Base-by-base conservation (phyloP, 2,888 invertebrate genomes). In the Mythimna vitellina region DNA sequence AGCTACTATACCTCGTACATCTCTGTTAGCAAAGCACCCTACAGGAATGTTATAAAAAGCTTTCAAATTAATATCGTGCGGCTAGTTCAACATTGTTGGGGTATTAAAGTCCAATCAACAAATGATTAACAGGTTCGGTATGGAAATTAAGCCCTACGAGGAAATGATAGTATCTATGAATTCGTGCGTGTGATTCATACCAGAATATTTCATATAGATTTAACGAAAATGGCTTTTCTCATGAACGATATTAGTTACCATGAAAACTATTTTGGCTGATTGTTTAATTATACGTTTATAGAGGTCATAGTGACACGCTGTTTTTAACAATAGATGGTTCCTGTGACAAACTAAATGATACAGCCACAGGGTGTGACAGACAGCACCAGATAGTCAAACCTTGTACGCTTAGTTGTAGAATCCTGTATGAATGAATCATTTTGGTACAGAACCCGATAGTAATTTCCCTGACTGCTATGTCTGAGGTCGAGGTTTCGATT, bases 51-150 rank as follows among this genome's bases (percentile, higher is more conserved):
- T 75, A 54, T 10, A 32, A 54, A 29, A 66, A 76, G 53, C 53
- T 54, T 38, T n/a, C 14, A 38, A 63, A 73, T 64, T 54, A 73
- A 73, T 79, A 60, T 25, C 38, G 29, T 35, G 63, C 22, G 29
- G 73, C 29, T 38, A 51, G 61, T 22, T 9, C 25, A 22, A 63
- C n/a, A 32, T 62, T n/a, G 20, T 42, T 10, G 38, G 46, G 63
- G 12, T 54, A 79, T 60, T 60, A 79, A 60, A 60, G 4, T 32
- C 25, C 32, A 76, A 79, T 76, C 51, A 73, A 64, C 63, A 32
- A 60, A 64, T 54, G n/a, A 64, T 63, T 73, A 38, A 60, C 32
- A 49, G 8, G 29, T 46, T 57, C 51, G 38, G 9, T 63, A 58
- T 38, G n/a, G n/a, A 22, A 32, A 75, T 57, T 20, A 51, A 35